Evolutionary conservation across 2,113 vertebrate species (phyloP), one percentile per base, ranked within the genome.

Genomic region (Paedocypris sp.): DNA sequence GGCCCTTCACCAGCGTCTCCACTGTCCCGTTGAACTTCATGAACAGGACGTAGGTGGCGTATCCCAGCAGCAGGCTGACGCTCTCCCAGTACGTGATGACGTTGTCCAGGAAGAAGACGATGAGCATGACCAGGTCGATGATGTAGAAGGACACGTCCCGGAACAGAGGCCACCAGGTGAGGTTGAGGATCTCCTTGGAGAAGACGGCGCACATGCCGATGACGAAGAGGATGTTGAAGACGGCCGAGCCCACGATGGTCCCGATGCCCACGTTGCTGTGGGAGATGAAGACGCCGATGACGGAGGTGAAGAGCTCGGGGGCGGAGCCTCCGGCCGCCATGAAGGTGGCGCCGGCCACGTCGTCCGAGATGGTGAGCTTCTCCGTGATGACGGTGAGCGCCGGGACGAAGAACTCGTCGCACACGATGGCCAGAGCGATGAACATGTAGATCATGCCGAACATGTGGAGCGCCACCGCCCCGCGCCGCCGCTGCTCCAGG

Each of bases 381-480:
- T 97, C 94, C 0, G 88, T 99, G 83, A 99, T 98, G 77, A 97
- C 92, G 0, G 93, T 97, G 71, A 99, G 79, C 1, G 95, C 94
- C 4, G 95, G 95, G 69, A 99, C 95, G 58, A 99, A 99, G 82
- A 98, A 98, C 71, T 99, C 95, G 52, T 99, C 95, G 1, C 94
- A 99, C 67, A 99, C 93, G 32, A 99, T 93, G 71, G 94, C 95
- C 80, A 99, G 87, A 66, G 94, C 91, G 50, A 99, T 90, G 83
- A 99, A 99, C 95, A 99, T 99, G 77, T 99, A 99, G 76, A 99
- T 84, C 95, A 99, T 99, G 67, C 95, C 94, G 19, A 91, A 82
- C 75, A 98, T 83, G 63, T 99, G 93, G 38, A 99, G 87, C 33
- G 87, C 52, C 36, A 97, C 91, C 6, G 93, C 93, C 6, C 95